A percentile compares a stretch with the other conserved stretches of the same genome.
phyloP scores from a whole-genome alignment of 2,888 invertebrate genomes.

The Drosophila mimetica region DNA sequence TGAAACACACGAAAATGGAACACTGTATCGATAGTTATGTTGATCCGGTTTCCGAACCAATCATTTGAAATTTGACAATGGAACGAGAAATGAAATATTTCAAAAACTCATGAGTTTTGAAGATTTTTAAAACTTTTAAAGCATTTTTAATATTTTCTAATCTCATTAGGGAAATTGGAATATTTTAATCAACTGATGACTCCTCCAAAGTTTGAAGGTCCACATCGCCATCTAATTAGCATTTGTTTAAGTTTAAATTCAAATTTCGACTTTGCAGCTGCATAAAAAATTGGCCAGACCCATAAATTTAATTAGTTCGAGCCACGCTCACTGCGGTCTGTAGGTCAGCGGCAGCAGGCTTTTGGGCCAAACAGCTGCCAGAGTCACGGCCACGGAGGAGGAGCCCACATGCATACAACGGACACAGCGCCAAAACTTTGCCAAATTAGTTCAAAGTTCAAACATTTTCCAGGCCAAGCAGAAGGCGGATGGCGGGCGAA shows the following conservation, averaged over 20 bases:
- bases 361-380: constrained; percentile 63
- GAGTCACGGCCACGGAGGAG: constrained; percentile 56
- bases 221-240: constrained; percentile 20
- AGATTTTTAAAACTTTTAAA: background rate
- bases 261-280: constrained; percentile 22
- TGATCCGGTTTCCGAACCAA: background rate
- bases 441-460: constrained; percentile 79
- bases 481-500: constrained; percentile 15
- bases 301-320: constrained; percentile 77
- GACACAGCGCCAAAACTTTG: constrained; percentile 56
- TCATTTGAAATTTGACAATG: background rate
- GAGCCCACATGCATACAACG: constrained; percentile 44
- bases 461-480: constrained; percentile 49
- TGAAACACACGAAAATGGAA: background rate
- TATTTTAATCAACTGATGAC: constrained; percentile 5
- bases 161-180: background rate
- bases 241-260: constrained; percentile 41
- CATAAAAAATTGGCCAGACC: constrained; percentile 38
- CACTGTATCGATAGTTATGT: background rate
- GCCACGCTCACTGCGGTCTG: constrained; percentile 60
- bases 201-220: background rate
- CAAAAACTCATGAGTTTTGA: too few species aligned
- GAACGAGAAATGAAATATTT: too few species aligned
- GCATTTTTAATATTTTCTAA: background rate
- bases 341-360: constrained; percentile 41